phyloP scores from a whole-genome alignment of 2,888 invertebrate genomes.

The Panopea generosa region DNA sequence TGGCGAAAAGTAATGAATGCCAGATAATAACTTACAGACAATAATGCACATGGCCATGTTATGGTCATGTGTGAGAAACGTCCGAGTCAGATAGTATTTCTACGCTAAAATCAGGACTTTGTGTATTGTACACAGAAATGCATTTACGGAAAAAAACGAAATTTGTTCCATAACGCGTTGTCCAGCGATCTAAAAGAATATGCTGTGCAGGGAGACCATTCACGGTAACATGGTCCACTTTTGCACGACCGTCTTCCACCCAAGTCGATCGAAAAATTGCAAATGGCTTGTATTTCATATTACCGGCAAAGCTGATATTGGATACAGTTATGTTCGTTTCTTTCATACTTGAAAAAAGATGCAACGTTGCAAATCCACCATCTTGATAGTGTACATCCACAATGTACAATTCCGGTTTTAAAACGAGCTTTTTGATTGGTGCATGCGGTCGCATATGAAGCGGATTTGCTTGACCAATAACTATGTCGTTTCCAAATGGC shows the following conservation, averaged over 20 bases:
- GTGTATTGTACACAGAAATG: slow-evolving; percentile 58
- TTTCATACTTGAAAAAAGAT: slow-evolving; percentile 33
- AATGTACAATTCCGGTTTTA: slow-evolving; percentile 42
- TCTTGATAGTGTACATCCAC: slow-evolving; percentile 51
- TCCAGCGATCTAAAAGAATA: slow-evolving; percentile 48
- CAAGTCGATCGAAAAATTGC: slow-evolving; percentile 61
- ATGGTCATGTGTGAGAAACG: too few species aligned
- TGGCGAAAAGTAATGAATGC: too few species aligned
- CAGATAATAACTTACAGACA: too few species aligned
- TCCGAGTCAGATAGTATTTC: slow-evolving; percentile 36
- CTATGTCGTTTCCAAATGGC: slow-evolving; percentile 62
- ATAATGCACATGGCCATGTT: too few species aligned
- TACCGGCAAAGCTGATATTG: slow-evolving; percentile 26
- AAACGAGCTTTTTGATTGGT: slow-evolving; percentile 49
- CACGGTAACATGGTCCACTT: slow-evolving; percentile 64
- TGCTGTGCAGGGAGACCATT: slow-evolving; percentile 53
- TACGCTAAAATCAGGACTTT: slow-evolving; percentile 55
- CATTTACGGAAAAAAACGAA: slow-evolving; percentile 62
- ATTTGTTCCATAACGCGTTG: slow-evolving; percentile 49
- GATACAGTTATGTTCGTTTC: slow-evolving; percentile 49
- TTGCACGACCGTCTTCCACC: slow-evolving; percentile 65
- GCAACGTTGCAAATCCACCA: slow-evolving; percentile 45
- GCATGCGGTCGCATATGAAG: slow-evolving; percentile 41
- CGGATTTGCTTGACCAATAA: slow-evolving; percentile 60
- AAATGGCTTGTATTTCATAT: slow-evolving; percentile 43